These are phyloP conservation scores for Conops quadrifasciatus DNA, from an alignment of 2,888 invertebrate genomes.

Conservation along the genomic window DNA sequence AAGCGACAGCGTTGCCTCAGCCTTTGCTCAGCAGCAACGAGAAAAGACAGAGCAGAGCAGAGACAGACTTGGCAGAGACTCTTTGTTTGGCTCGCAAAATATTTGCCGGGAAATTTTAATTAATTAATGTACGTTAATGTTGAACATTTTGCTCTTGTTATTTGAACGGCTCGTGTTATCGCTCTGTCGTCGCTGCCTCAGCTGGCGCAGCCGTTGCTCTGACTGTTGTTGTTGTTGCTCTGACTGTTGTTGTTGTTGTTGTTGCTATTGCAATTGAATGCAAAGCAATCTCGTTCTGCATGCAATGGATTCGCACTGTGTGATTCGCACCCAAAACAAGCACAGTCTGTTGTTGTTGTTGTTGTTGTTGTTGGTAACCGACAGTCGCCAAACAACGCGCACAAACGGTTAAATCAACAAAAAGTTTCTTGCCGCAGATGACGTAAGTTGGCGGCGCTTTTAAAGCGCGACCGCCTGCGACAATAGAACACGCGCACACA, in stretches of 20 bases:
- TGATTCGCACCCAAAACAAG: no score
- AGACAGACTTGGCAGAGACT: neutral
- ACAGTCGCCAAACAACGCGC: slow-evolving; percentile 5
- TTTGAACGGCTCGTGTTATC: neutral
- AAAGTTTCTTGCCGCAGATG: neutral
- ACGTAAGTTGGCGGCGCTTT: no score
- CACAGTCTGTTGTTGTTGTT: neutral
- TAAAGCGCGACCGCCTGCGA: neutral
- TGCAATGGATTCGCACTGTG: neutral
- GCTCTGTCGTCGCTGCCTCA: neutral
- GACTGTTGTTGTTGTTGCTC: neutral
- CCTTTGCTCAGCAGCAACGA: neutral
- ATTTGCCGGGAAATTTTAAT: slow-evolving; percentile 46
- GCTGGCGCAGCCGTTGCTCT: slow-evolving; percentile 1
- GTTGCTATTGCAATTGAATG: slow-evolving; percentile 5
- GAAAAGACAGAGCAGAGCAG: neutral
- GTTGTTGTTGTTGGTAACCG: neutral
- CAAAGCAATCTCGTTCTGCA: slow-evolving; percentile 20
- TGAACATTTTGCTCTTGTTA: slow-evolving; percentile 35
- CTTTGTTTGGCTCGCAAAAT: slow-evolving; percentile 33
- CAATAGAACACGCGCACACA: no score
- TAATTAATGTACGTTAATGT: slow-evolving; percentile 42
- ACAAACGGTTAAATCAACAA: slow-evolving; percentile 4
- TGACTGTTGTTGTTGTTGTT: slow-evolving; percentile 6
- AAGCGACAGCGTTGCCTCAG: neutral